A percentile compares a stretch with the other conserved stretches of the same genome.
Conservation (phyloP, 2,797 vertebrate species). For the Pantherophis alleghaniensis region DNA sequence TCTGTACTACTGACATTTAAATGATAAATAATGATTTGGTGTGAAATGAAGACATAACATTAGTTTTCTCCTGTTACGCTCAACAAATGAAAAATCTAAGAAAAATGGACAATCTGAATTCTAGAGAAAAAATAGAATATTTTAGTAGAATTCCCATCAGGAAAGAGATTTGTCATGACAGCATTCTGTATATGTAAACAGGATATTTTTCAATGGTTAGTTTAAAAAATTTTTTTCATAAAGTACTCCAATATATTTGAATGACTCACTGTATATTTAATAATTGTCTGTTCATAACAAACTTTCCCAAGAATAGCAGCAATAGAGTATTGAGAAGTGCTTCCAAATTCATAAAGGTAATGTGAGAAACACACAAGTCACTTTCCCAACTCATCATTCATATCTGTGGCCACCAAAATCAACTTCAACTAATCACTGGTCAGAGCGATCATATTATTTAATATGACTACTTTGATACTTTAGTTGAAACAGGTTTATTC, state of each 20-base stretch:
- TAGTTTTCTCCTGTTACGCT: not conserved
- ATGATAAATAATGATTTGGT: not conserved
- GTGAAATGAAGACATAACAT: not conserved
- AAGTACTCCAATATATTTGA: slow-evolving; percentile 25
- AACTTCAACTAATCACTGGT: not conserved
- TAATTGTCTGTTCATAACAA: slow-evolving; percentile 32
- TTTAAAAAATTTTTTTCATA: slow-evolving; percentile 34
- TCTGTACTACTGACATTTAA: too few species aligned
- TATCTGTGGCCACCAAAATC: slow-evolving; percentile 9
- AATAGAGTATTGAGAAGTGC: slow-evolving; percentile 16
- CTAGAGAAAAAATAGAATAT: not conserved
- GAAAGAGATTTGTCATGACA: not conserved
- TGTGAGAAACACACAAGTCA: slow-evolving; percentile 36
- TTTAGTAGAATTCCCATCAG: not conserved
- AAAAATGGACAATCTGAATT: not conserved
- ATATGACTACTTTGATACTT: not conserved
- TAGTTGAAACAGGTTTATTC: not conserved
- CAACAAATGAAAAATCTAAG: not conserved
- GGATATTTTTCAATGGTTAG: not conserved
- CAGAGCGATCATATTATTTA: not conserved
- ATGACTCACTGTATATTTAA: slow-evolving; percentile 35
- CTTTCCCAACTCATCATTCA: slow-evolving; percentile 36
- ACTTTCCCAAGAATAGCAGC: not conserved
- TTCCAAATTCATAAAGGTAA: slow-evolving; percentile 35
- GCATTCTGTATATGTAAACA: not conserved